These are phyloP conservation scores for Epiblema foenella DNA, from an alignment of 2,888 invertebrate species.

Conservation along the genomic window DNA sequence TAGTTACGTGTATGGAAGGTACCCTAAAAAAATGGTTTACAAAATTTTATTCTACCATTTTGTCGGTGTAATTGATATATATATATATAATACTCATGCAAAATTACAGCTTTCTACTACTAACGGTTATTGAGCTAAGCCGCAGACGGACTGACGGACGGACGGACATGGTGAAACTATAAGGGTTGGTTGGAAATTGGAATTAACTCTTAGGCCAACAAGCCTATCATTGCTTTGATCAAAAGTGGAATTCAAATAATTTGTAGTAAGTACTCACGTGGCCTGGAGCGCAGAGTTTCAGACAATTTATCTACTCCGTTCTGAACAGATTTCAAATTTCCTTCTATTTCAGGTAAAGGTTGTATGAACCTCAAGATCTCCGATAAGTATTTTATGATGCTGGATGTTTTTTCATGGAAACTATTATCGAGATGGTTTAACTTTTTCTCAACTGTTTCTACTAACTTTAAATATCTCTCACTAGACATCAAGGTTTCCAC, in stretches of 20 bases:
- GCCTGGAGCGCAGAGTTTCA: slow-evolving; percentile 49
- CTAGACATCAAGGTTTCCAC: slow-evolving; percentile 71
- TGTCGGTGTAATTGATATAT: too few relatives aligned
- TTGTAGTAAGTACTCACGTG: slow-evolving; percentile 56
- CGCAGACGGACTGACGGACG: too few relatives aligned
- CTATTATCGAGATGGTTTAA: slow-evolving; percentile 64
- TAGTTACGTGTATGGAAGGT: too few relatives aligned
- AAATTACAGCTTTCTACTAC: too few relatives aligned
- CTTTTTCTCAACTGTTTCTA: slow-evolving; percentile 68
- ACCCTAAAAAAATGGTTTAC: too few relatives aligned
- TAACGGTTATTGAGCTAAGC: too few relatives aligned
- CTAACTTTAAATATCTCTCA: slow-evolving; percentile 70
- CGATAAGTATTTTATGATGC: slow-evolving; percentile 66
- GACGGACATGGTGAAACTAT: too few relatives aligned
- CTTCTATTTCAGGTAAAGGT: slow-evolving; percentile 54
- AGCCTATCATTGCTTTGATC: too few relatives aligned
- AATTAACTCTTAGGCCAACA: too few relatives aligned
- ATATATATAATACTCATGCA: too few relatives aligned
- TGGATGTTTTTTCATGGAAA: slow-evolving; percentile 67
- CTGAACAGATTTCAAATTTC: slow-evolving; percentile 56
- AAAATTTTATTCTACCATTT: too few relatives aligned
- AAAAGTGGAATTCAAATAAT: neutral
- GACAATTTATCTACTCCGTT: slow-evolving; percentile 57
- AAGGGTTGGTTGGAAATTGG: too few relatives aligned
- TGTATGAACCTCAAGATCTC: slow-evolving; percentile 62